Conservation (phyloP, 2,888 invertebrate species). For the Trichogramma evanescens region DNA sequence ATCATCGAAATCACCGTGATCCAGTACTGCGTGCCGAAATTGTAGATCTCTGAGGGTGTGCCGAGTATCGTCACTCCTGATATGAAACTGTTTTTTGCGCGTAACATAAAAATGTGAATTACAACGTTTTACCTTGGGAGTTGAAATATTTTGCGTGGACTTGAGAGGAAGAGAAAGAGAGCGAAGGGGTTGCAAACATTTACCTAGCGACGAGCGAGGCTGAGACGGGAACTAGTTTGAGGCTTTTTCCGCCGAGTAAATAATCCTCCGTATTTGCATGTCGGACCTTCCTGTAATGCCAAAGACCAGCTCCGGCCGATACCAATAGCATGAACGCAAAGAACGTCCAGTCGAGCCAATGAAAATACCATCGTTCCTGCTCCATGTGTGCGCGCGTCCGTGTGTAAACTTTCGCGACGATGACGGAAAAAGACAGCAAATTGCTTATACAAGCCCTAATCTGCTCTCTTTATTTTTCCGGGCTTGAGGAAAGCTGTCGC, state of each 20-base stretch:
- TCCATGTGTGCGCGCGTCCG: background rate
- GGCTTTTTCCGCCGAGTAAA: constrained; percentile 66
- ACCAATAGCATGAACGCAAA: constrained; percentile 63
- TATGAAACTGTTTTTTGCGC: constrained; percentile 59
- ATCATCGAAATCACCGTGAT: constrained; percentile 65
- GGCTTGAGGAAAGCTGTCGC: no score
- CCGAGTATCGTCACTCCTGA: constrained; percentile 84
- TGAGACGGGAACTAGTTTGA: constrained; percentile 76
- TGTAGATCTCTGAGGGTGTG: constrained; percentile 80
- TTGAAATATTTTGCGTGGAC: background rate
- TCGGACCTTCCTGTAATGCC: constrained; percentile 53
- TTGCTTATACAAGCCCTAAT: background rate
- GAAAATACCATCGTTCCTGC: constrained; percentile 39
- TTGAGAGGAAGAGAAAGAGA: background rate
- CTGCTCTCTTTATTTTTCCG: no score
- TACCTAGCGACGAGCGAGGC: constrained; percentile 81
- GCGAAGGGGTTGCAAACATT: background rate
- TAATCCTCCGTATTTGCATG: constrained; percentile 62
- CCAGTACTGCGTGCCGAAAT: constrained; percentile 79
- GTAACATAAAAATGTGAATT: background rate
- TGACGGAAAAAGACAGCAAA: background rate
- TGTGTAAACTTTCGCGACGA: background rate
- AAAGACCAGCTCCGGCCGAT: constrained; percentile 74
- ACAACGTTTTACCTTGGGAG: background rate
- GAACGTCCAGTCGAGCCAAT: constrained; percentile 60